Percentiles rank a stretch among this genome's conserved stretches.
Conservation (phyloP, 2,797 vertebrate genomes). For the Lepilemur septentrionalis region DNA sequence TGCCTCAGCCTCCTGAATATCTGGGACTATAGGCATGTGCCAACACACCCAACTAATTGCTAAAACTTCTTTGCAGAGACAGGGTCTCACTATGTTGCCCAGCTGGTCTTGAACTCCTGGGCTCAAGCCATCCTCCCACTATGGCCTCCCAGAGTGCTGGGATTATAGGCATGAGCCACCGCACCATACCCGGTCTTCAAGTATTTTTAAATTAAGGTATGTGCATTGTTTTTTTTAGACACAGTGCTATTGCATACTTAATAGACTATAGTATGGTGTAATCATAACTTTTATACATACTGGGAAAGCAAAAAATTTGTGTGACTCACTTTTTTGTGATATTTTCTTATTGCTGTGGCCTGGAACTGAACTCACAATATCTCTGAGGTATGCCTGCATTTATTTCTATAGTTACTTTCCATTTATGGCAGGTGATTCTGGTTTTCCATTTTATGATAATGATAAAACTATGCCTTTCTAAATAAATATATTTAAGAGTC, state of each 20-base stretch:
- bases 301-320: not conserved
- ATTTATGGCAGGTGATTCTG: slow-evolving; percentile 27
- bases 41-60: not conserved
- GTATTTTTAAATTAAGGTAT: not conserved
- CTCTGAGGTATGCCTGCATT: not conserved
- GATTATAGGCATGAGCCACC: not conserved
- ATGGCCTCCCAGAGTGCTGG: not conserved
- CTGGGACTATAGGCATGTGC: not conserved
- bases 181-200: not conserved
- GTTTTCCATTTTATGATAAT: slow-evolving; percentile 35
- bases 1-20: not conserved
- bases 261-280: not conserved
- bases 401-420: slow-evolving; percentile 42
- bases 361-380: not conserved
- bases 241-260: not conserved
- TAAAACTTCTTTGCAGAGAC: not conserved
- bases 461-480: slow-evolving; percentile 44
- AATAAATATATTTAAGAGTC: not conserved
- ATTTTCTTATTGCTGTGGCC: not conserved
- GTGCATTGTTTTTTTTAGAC: not conserved
- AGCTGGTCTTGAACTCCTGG: not conserved
- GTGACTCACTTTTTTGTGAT: not conserved
- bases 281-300: not conserved
- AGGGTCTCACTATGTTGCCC: not conserved
- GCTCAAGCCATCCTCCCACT: not conserved